Conservation (phyloP, 2,888 invertebrate species). For the Salticus scenicus region DNA sequence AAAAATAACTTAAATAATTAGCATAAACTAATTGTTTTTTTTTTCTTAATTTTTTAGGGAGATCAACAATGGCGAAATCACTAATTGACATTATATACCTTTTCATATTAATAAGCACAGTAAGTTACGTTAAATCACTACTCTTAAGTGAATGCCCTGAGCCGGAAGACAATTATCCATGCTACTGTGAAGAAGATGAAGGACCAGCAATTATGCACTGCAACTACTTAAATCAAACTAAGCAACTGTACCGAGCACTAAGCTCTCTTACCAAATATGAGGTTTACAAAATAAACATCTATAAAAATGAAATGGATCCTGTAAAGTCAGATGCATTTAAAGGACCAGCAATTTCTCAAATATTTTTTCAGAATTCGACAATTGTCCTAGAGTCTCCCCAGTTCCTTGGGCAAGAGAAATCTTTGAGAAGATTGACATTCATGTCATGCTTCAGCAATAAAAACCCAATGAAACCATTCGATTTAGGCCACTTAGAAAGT, state of each 20-base stretch:
- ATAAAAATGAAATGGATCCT: slow-evolving; percentile 24
- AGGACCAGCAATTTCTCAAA: slow-evolving; percentile 34
- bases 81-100: not conserved
- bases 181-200: slow-evolving; percentile 62
- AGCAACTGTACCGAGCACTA: slow-evolving; percentile 31
- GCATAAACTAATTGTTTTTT: no score
- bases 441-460: slow-evolving; percentile 37
- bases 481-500: slow-evolving; percentile 31
- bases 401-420: slow-evolving; percentile 42
- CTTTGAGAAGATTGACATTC: slow-evolving; percentile 35
- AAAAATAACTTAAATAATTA: no score
- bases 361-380: slow-evolving; percentile 38
- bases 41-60: not conserved
- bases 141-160: slow-evolving; percentile 39
- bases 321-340: slow-evolving; percentile 50
- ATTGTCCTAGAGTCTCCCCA: slow-evolving; percentile 35
- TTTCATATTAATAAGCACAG: not conserved
- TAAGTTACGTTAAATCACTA: not conserved
- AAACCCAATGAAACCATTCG: slow-evolving; percentile 10
- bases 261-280: slow-evolving; percentile 10
- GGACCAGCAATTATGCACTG: slow-evolving; percentile 31
- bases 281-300: slow-evolving; percentile 32
- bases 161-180: slow-evolving; percentile 53
- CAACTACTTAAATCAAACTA: slow-evolving; percentile 37
- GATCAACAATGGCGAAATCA: not conserved